Evolutionary conservation across 2,888 invertebrate species (phyloP), one percentile per base, ranked within the genome.

Genomic region (Chymomyza fuscimana): DNA sequence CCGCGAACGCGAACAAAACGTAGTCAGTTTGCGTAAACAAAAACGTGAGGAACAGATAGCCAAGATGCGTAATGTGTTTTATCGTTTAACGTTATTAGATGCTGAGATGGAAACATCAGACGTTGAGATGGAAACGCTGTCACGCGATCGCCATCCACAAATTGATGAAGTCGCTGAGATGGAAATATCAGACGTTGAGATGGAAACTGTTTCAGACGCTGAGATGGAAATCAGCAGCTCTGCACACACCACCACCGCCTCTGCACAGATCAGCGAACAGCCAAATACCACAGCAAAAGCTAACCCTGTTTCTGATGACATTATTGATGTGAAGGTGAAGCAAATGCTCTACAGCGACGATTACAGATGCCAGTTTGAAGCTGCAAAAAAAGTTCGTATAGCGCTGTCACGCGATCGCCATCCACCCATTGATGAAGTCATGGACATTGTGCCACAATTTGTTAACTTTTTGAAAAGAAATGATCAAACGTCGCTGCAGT

Each of bases 401-500:
- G 93, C 99, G 64, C 93, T 99, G 67, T 98, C 98, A 80, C 94
- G 96, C 91, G 98, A 99, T 92, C 98, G 98, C 4, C 97, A 98
- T 93, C 99, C 99, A 67, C 99, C 98, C 4, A 99, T 99, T 82
- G 97, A 98, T 92, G 98, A 98, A 93, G 98, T 99, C 58, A 98
- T 99, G 71, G 98, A 98, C 84, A 97, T 99, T 90, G 97, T 99
- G 79, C 98, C 98, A 51, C 95, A 95, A 92, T 98, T 99, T 93
- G 98, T 98, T 36, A 96, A 96, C 91, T 98, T 98, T 92, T 93
- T 99, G 76, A 94, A 95, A 89, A 95, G 95, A 92, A 95, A 95
- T 88, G 93, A 93, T 77, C 97, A 97, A 92, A 96, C 95, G 83
- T 96, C 97, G 54, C 92, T 98, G 60, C 89, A 99, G 97, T 99